Percentiles rank a stretch among this genome's conserved stretches.
Evolutionary conservation across 2,113 vertebrate genomes (phyloP).

Genomic region (Dendropsophus ebraccatus): DNA sequence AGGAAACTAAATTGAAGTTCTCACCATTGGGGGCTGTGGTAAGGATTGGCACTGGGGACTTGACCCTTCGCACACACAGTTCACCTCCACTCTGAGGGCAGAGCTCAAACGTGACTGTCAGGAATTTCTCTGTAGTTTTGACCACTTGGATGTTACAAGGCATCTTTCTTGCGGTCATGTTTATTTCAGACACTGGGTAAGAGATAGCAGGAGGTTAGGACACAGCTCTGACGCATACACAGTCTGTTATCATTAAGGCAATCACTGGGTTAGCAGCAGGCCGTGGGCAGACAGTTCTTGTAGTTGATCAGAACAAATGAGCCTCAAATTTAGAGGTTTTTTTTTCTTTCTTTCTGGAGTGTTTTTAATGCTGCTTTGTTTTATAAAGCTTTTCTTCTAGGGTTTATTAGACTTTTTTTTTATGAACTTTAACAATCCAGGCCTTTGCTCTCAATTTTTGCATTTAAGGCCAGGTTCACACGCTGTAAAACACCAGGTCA

Average conservation of each 20-base stretch:
- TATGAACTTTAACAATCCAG: too few species aligned
- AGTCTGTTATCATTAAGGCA: not conserved
- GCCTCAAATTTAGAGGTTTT: too few species aligned
- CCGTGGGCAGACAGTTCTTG: not conserved
- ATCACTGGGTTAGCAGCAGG: not conserved
- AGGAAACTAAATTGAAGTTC: not conserved
- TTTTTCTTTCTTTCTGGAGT: too few species aligned
- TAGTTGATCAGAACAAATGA: too few species aligned
- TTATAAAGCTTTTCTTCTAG: too few species aligned
- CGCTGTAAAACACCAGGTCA: too few species aligned
- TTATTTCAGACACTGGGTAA: not conserved
- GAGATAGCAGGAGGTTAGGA: not conserved
- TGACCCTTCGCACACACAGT: constrained; percentile 34
- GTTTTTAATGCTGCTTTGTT: too few species aligned
- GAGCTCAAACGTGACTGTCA: constrained; percentile 40
- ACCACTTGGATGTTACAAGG: constrained; percentile 18
- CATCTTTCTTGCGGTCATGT: not conserved
- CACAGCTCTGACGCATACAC: not conserved
- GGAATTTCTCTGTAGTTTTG: constrained; percentile 26
- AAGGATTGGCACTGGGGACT: not conserved
- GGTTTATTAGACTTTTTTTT: too few species aligned
- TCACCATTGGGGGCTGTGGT: not conserved
- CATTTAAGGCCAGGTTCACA: too few species aligned
- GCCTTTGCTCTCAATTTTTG: too few species aligned
- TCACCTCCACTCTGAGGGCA: constrained; percentile 20